Conservation (phyloP, 2,113 vertebrate species). For the Lamprotornis superbus region DNA sequence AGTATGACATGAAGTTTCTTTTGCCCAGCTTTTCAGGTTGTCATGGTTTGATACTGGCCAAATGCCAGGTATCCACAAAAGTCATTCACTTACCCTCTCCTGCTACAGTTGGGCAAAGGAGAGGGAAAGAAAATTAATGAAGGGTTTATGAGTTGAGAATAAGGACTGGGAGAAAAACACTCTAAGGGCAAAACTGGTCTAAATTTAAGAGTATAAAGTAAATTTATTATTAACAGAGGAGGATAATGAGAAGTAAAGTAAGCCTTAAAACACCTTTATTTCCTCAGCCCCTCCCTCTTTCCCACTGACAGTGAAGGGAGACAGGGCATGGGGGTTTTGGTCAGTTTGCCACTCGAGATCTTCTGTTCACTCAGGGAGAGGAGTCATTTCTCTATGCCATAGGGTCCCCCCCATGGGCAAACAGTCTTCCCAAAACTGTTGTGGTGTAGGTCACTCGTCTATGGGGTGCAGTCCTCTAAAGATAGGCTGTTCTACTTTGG, state of each 20-base stretch:
- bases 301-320: no score
- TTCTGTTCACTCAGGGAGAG: neutral
- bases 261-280: neutral
- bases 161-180: neutral
- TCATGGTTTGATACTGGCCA: neutral
- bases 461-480: neutral
- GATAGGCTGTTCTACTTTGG: neutral
- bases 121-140: neutral
- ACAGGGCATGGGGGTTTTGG: neutral
- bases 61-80: neutral
- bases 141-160: neutral
- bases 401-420: no score
- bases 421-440: neutral
- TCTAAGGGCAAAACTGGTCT: neutral
- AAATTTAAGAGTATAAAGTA: neutral
- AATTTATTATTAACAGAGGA: neutral
- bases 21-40: neutral
- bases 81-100: neutral
- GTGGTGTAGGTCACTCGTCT: neutral
- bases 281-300: neutral
- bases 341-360: fast-evolving
- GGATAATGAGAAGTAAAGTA: neutral
- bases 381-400: neutral
- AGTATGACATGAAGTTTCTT: neutral
- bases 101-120: neutral